These are phyloP conservation scores for Pogonomyrmex californicus DNA, from an alignment of 1,140 invertebrate genomes.

Conservation along the genomic window DNA sequence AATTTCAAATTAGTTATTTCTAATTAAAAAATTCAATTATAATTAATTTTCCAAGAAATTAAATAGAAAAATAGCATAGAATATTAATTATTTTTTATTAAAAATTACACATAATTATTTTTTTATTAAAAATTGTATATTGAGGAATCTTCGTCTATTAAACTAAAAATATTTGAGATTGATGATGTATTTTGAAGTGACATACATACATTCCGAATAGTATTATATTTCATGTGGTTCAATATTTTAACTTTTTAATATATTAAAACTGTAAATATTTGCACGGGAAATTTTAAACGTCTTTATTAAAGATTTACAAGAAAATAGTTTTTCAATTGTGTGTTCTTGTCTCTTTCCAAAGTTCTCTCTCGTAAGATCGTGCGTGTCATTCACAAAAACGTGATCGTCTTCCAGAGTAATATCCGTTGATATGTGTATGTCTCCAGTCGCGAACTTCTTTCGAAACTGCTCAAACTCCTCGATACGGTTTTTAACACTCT, in stretches of 20 bases:
- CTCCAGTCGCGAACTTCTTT: constrained; percentile 13
- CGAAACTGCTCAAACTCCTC: constrained; percentile 46
- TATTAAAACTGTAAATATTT: background rate
- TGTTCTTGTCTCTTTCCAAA: background rate
- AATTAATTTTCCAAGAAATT: background rate
- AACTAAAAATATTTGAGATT: background rate
- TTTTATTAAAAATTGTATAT: background rate
- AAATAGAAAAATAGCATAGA: background rate
- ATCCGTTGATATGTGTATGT: constrained; percentile 29
- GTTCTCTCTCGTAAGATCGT: background rate
- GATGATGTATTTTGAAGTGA: background rate
- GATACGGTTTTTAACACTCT: constrained; percentile 30
- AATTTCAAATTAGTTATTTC: background rate
- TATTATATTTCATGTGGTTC: background rate
- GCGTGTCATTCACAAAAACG: background rate
- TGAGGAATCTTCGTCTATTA: background rate
- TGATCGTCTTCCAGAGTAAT: background rate
- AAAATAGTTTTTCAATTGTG: background rate
- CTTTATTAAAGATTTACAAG: background rate
- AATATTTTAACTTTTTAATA: background rate
- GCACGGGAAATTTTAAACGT: background rate
- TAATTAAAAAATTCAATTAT: background rate
- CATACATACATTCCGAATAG: background rate
- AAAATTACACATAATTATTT: background rate
- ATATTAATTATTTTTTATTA: background rate